Evolutionary conservation across 2,888 invertebrate species (phyloP).

Genomic region (Lithophane leautieri): DNA sequence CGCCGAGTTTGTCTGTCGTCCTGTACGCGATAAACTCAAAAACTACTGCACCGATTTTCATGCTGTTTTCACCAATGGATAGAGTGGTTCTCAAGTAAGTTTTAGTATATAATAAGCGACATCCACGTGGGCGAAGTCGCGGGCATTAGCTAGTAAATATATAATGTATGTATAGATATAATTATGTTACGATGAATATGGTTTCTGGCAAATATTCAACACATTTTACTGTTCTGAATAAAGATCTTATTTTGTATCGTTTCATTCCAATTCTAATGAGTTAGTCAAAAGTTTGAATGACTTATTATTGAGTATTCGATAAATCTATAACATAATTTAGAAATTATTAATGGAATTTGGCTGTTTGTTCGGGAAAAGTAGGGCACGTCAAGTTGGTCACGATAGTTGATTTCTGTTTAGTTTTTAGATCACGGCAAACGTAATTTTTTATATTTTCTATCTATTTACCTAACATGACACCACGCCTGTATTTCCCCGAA

Average conservation of each 20-base stretch:
- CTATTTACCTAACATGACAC: neutral
- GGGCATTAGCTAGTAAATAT: too few relatives aligned
- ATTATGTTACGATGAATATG: neutral
- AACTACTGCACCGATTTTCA: too few relatives aligned
- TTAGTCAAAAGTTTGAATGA: constrained; percentile 43
- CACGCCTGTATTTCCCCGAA: too few relatives aligned
- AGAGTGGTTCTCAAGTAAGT: too few relatives aligned
- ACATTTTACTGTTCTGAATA: constrained; percentile 5
- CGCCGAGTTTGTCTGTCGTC: too few relatives aligned
- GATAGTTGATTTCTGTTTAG: constrained; percentile 62
- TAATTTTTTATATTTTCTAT: neutral
- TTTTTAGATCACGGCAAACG: neutral
- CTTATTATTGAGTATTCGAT: constrained; percentile 47
- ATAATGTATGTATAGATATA: too few relatives aligned
- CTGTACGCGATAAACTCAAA: too few relatives aligned
- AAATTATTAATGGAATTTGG: constrained; percentile 63
- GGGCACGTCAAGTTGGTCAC: constrained; percentile 62
- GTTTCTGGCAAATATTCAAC: neutral
- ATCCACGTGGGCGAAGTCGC: too few relatives aligned
- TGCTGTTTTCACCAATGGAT: too few relatives aligned
- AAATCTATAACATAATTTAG: constrained; percentile 46
- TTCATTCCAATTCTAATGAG: constrained; percentile 15
- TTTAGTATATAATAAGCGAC: too few relatives aligned
- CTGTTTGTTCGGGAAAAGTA: constrained; percentile 64
- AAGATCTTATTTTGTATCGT: constrained; percentile 15